Evolutionary conservation across 1,140 invertebrate species (phyloP).

Genomic region (Pseudobourletiella spinata): DNA sequence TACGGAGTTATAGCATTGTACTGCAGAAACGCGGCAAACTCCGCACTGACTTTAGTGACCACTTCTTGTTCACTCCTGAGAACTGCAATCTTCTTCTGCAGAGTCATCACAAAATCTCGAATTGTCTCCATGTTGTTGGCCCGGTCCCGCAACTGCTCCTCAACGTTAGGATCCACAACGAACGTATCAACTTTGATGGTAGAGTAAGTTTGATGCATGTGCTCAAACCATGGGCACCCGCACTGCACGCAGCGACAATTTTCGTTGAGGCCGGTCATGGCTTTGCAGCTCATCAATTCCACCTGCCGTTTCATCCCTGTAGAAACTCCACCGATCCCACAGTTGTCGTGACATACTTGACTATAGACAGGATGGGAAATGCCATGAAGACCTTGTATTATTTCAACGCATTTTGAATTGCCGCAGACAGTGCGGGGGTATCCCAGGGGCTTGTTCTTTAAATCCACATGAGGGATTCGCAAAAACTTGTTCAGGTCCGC

Average conservation of each 20-base stretch:
- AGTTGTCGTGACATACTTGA: too few relatives aligned
- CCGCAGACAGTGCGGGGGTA: conserved; percentile 13
- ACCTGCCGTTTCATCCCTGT: too few relatives aligned
- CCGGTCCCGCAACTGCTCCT: neutral
- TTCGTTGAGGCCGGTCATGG: too few relatives aligned
- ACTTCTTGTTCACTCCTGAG: neutral
- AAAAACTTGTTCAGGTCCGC: neutral
- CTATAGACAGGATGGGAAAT: too few relatives aligned
- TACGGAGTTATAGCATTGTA: conserved; percentile 26
- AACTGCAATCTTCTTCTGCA: neutral
- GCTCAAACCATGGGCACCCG: neutral
- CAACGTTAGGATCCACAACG: neutral
- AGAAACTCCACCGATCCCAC: too few relatives aligned
- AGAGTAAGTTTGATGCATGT: neutral
- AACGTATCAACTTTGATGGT: neutral
- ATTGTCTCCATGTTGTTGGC: neutral
- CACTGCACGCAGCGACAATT: too few relatives aligned
- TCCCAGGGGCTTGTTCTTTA: neutral
- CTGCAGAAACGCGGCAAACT: conserved; percentile 24
- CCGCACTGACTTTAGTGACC: neutral
- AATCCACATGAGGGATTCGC: neutral
- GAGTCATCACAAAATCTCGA: too few relatives aligned
- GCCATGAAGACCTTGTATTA: too few relatives aligned
- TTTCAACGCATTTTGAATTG: neutral
- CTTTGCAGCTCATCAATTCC: too few relatives aligned